Evolutionary conservation across 2,888 invertebrate species (phyloP).

Genomic region (Homarus gammarus): DNA sequence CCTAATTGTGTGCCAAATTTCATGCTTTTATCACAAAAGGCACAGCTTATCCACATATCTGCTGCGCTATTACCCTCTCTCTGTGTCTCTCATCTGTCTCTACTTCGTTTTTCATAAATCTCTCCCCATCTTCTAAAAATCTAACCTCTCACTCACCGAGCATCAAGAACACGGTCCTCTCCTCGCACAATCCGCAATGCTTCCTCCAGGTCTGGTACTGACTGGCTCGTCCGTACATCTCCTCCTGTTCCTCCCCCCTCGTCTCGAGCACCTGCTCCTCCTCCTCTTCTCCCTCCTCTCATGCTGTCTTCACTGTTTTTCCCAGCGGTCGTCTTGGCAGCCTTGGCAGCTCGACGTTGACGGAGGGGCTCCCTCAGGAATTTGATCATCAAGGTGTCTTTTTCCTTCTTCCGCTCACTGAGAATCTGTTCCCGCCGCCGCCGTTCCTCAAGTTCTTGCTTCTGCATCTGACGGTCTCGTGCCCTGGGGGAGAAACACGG

Average conservation of each 20-base stretch:
- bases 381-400: conserved; percentile 39
- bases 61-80: not conserved
- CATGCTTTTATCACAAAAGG: not conserved
- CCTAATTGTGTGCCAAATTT: no score
- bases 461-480: conserved; percentile 34
- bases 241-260: not conserved
- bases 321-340: not conserved
- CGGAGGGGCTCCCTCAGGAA: conserved; percentile 59
- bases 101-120: no score
- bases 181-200: conserved; percentile 47
- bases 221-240: conserved; percentile 19
- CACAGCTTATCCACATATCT: not conserved
- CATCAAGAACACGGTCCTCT: conserved; percentile 53
- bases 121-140: no score
- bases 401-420: conserved; percentile 53
- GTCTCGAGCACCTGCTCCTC: not conserved
- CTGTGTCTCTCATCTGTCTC: not conserved
- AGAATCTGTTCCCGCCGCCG: conserved; percentile 52
- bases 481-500: conserved; percentile 20
- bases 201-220: conserved; percentile 67
- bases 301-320: not conserved
- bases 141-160: conserved; percentile 46
- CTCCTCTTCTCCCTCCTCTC: not conserved
- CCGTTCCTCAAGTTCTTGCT: conserved; percentile 54
- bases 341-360: conserved; percentile 23